phyloP scores from a whole-genome alignment of 1,140 invertebrate species.

The Bicyclus anynana region DNA sequence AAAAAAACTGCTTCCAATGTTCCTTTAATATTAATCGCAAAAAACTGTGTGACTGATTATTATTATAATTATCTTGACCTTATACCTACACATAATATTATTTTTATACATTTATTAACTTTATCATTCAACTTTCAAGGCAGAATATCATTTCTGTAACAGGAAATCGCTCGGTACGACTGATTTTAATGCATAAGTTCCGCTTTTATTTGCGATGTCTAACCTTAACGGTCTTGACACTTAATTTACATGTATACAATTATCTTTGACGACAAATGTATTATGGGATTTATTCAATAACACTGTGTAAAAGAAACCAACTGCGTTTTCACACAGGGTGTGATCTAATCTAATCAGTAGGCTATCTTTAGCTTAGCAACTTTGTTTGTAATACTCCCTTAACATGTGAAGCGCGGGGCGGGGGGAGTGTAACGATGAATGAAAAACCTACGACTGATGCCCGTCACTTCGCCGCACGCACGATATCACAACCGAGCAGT shows the following conservation, averaged over 20 bases:
- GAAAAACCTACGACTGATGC: too few species aligned
- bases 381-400: too few species aligned
- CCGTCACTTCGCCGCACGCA: too few species aligned
- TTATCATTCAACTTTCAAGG: background rate
- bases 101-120: background rate
- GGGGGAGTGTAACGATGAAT: too few species aligned
- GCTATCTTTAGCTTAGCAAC: too few species aligned
- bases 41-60: background rate
- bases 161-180: background rate
- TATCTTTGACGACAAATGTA: too few species aligned
- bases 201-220: background rate
- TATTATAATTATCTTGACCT: background rate
- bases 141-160: background rate
- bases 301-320: too few species aligned
- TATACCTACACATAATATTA: background rate
- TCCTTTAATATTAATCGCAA: background rate
- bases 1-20: background rate
- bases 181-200: background rate
- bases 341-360: too few species aligned
- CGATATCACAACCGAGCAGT: too few species aligned
- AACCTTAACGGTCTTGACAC: background rate
- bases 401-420: too few species aligned
- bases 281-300: too few species aligned
- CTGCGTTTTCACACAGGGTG: too few species aligned
- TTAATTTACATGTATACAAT: background rate